A percentile compares a stretch with the other conserved stretches of the same genome.
phyloP scores from a whole-genome alignment of 2,888 invertebrate species.

The Caenorhabditis sinica region DNA sequence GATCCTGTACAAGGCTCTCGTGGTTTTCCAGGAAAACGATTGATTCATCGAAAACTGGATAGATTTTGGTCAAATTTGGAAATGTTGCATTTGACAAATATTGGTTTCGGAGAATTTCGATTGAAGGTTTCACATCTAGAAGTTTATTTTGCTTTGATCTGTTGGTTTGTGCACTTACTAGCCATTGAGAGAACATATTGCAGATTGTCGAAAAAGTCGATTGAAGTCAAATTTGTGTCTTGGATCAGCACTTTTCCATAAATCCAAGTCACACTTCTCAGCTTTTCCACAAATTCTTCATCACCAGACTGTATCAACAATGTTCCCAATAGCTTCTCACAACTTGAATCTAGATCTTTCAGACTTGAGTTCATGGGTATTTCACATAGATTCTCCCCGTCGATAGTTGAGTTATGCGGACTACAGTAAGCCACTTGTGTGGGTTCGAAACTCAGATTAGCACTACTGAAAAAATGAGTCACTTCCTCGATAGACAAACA shows the following conservation, averaged over 20 bases:
- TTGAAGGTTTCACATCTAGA: too few relatives aligned
- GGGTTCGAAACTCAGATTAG: not conserved
- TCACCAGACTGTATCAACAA: not conserved
- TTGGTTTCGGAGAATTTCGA: too few relatives aligned
- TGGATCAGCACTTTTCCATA: not conserved
- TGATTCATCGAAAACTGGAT: too few relatives aligned
- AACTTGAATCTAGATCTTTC: not conserved
- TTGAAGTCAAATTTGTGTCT: not conserved
- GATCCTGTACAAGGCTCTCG: too few relatives aligned
- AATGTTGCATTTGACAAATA: too few relatives aligned
- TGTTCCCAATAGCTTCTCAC: not conserved
- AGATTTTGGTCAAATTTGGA: too few relatives aligned
- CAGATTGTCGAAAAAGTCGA: constrained; percentile 9
- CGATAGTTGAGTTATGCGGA: too few relatives aligned
- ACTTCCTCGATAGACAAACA: constrained; percentile 1
- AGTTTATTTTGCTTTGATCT: too few relatives aligned
- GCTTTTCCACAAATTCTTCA: not conserved
- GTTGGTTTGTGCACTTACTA: too few relatives aligned
- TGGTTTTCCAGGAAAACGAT: too few relatives aligned
- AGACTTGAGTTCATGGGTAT: not conserved
- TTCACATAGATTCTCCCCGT: not conserved
- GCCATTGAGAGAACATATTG: too few relatives aligned
- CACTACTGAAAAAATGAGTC: not conserved
- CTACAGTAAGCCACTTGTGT: not conserved
- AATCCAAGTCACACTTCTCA: constrained; percentile 17